phyloP scores from a whole-genome alignment of 2,888 invertebrate species.

The Nesidiocoris tenuis region DNA sequence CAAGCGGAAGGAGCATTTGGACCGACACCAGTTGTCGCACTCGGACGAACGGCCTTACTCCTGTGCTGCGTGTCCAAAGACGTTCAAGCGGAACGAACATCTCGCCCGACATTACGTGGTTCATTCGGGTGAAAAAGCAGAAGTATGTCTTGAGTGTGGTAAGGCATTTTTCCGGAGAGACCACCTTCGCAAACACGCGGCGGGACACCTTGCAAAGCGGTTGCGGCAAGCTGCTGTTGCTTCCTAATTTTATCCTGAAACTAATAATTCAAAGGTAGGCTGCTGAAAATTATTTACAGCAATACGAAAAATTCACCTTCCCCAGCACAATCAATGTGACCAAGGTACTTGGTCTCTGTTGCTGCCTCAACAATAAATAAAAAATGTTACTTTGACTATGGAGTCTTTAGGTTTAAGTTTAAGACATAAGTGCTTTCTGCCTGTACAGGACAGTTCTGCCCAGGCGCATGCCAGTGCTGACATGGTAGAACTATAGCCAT shows the following conservation, averaged over 20 bases:
- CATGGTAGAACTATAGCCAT: no score
- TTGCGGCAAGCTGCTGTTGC: constrained; percentile 46
- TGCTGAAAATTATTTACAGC: no score
- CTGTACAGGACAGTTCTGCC: no score
- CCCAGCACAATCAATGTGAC: no score
- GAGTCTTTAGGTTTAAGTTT: no score
- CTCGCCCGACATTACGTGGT: constrained; percentile 59
- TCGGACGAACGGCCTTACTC: constrained; percentile 56
- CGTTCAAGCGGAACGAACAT: constrained; percentile 58
- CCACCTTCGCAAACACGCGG: constrained; percentile 58
- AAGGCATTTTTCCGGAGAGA: constrained; percentile 59
- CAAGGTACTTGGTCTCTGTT: no score
- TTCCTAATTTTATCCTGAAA: no score
- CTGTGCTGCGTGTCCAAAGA: constrained; percentile 52
- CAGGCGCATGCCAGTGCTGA: no score
- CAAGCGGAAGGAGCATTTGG: constrained; percentile 59
- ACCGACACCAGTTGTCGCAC: constrained; percentile 58
- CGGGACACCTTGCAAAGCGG: constrained; percentile 55
- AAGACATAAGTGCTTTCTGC: no score
- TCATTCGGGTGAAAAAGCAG: constrained; percentile 59
- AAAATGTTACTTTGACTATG: no score
- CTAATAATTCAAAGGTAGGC: background rate
- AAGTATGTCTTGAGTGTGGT: constrained; percentile 56
- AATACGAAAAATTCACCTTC: no score
- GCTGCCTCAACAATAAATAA: no score